Evolutionary conservation across 2,888 invertebrate species (phyloP), one percentile per base, ranked within the genome.

Genomic region (Lasioglossum malachurum): DNA sequence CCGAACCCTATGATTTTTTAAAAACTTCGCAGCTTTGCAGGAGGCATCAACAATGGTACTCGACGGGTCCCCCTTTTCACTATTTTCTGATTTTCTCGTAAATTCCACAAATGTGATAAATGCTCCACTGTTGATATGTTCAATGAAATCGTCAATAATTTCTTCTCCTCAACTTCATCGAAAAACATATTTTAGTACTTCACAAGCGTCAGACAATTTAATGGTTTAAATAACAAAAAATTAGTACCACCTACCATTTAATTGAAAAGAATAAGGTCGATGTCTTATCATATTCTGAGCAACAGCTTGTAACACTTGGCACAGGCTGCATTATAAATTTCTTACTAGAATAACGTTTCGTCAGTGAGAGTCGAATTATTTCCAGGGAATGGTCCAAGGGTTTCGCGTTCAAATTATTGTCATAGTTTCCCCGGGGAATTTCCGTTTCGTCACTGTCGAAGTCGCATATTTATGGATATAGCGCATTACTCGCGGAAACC

Each of bases 401-500:
- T 69, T 53, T 38, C 8, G 10, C 23, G 7, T 38, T 14, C n/a
- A 41, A 76, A 84, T 76, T 71, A 84, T 77, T 57, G 76, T 72
- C 69, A 86, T 77, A 77, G 74, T 80, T 80, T 84, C 69, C 27
- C 80, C 19, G 80, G 44, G 60, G 41, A 69, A 76, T 84, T 44
- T 75, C 38, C 67, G 19, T 69, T 80, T 64, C 60, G 86, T 76
- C 60, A 46, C 69, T 80, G 86, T 84, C 85, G 77, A 84, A 64
- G 72, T 64, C 72, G 80, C 80, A 78, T 86, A 86, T 86, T 86
- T 85, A 86, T 85, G 86, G 85, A 86, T 85, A 81, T 23, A 44
- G 71, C 75, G 75, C 46, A 53, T 75, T 72, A 57, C 84, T 75
- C 75, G 72, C 57, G 73, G 67, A 75, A 77, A 84, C 79, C 79